Base-by-base conservation (phyloP, 1,140 invertebrate species). In the Drosophila kepulauana region DNA sequence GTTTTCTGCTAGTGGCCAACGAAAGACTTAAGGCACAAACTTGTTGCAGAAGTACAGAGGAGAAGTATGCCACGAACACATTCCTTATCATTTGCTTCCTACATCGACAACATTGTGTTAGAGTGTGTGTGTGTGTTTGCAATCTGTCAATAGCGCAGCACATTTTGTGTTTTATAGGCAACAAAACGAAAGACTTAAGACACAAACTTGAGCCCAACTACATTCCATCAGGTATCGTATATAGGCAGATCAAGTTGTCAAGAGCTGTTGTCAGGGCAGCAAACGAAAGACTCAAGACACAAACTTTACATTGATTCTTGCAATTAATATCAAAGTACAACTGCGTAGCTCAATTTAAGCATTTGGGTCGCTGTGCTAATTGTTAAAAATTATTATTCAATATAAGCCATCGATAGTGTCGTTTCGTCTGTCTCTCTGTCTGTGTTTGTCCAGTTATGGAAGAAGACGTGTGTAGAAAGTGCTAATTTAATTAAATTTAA, bases 341-440 rank as follows among this genome's bases (percentile, higher is more conserved):
- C 20, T 11, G 8, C 13, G 13, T 4, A 1, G 25, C 66, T 76
- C 78, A 88, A 84, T 84, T 74, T 56, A 88, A 15, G 61, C 75
- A 89, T 88, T 69, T 78, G 75, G 85, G 85, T 89, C 78, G 73
- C 71, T 75, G 81, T 81, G 85, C 85, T 88, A 88, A 89, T 85
- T 85, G 81, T 28, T 61, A 48, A 59, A 85, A 89, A 88, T 88
- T 88, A 88, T 88, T 89, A 88, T 88, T 88, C 85, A 88, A 88
- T 88, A 89, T 76, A 46, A 81, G 75, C 38, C 38, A 59, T 20
- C 45, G 33, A 52, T 61, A 58, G 11, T 48, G 51, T 75, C 57
- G 20, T 15, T 25, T 49, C 43, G 49, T 41, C 8, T 25, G 38
- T 57, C 41, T 25, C 11, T n/a, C 5, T 6, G 20, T 20, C 16